These are phyloP conservation scores for Ctenodactylus gundi DNA, from an alignment of 2,113 vertebrate genomes.

Conservation along the genomic window DNA sequence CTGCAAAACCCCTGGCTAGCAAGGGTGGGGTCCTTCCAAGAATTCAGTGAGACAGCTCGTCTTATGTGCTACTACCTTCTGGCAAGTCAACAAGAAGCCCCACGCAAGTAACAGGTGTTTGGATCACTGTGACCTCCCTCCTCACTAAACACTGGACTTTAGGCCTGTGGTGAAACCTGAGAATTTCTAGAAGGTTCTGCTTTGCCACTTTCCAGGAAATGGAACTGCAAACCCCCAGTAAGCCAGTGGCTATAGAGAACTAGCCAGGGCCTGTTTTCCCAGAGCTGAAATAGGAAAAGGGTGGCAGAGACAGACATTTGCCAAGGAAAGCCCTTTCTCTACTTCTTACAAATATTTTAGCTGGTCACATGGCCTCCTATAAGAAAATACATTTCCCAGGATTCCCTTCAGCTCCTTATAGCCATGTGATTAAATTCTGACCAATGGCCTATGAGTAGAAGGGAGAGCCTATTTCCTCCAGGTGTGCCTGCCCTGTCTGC, in stretches of 20 bases:
- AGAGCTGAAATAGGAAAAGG: neutral
- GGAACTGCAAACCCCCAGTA: neutral
- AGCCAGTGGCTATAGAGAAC: neutral
- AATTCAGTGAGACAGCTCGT: neutral
- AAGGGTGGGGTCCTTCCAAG: neutral
- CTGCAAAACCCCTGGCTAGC: neutral
- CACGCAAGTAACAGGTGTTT: neutral
- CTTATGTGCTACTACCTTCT: neutral
- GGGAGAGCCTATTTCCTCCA: neutral
- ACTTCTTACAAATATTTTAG: neutral
- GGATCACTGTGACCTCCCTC: neutral
- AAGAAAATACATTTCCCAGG: conserved; percentile 57
- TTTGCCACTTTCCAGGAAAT: conserved; percentile 36
- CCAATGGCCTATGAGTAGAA: neutral
- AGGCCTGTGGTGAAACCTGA: neutral
- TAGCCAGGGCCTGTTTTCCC: neutral
- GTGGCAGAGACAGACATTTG: neutral
- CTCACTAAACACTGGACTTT: conserved; percentile 20
- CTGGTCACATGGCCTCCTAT: neutral
- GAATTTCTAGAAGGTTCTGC: neutral
- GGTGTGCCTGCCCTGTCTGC: neutral
- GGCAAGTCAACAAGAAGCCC: neutral
- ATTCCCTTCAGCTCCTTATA: neutral
- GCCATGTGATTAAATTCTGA: neutral
- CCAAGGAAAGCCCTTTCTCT: neutral